Conservation (phyloP, 2,113 vertebrate genomes). For the Heterotilapia buettikoferi region DNA sequence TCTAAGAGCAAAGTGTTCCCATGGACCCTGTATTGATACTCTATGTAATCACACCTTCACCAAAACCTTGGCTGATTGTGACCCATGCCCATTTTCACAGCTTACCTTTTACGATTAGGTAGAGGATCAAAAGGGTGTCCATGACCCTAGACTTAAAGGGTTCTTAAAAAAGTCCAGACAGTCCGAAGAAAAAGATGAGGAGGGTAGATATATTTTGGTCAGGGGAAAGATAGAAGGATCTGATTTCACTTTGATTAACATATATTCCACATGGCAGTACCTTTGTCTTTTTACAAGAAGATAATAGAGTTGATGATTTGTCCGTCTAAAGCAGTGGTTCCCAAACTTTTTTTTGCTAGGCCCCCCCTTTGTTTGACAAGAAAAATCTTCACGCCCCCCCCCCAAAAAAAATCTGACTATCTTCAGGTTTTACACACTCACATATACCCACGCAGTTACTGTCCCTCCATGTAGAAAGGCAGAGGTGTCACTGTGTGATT, state of each 20-base stretch:
- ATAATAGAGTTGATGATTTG: too few species aligned
- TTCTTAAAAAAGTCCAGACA: too few species aligned
- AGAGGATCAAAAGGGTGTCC: neutral
- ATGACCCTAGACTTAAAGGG: neutral
- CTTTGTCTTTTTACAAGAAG: too few species aligned
- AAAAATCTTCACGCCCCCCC: too few species aligned
- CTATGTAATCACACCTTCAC: neutral
- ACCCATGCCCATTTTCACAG: neutral
- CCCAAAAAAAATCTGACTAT: too few species aligned
- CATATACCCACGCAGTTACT: rapidly evolving
- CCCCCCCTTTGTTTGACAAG: too few species aligned
- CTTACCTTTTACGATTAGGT: neutral
- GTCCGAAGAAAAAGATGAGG: too few species aligned
- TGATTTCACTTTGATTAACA: neutral
- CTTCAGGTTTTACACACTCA: rapidly evolving
- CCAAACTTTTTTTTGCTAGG: rapidly evolving
- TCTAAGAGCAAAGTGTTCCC: neutral
- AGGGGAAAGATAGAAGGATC: neutral
- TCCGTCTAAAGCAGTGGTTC: too few species aligned
- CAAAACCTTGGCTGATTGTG: neutral
- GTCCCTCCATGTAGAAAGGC: too few species aligned
- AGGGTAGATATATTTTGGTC: neutral
- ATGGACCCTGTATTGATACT: neutral
- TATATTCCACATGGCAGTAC: too few species aligned
- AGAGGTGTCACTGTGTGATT: too few species aligned